These are phyloP conservation scores for Anagrus nilaparvatae DNA, from an alignment of 1,140 invertebrate species.

Conservation along the genomic window DNA sequence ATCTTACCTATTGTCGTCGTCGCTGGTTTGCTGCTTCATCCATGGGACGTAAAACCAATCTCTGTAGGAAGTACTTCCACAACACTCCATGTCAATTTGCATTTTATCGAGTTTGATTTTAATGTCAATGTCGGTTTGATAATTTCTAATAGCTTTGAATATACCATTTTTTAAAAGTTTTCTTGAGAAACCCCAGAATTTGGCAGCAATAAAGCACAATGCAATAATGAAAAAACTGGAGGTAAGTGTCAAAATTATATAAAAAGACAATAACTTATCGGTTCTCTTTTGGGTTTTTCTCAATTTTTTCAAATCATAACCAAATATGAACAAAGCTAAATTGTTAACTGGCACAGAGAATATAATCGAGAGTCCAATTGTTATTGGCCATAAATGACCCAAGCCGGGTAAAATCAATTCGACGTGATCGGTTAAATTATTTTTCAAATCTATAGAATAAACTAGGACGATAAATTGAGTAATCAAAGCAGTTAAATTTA, in stretches of 20 bases:
- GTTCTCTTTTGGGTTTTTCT: too few relatives aligned
- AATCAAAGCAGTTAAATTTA: too few relatives aligned
- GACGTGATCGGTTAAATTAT: constrained; percentile 11
- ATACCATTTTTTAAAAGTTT: constrained; percentile 4
- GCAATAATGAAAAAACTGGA: too few relatives aligned
- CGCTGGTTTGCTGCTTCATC: neutral
- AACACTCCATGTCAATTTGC: constrained; percentile 18
- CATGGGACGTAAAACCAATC: constrained; percentile 20
- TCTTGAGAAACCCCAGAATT: constrained; percentile 5
- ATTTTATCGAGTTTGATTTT: constrained; percentile 14
- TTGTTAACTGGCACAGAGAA: constrained; percentile 15
- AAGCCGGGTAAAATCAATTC: constrained; percentile 16
- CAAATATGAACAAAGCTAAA: too few relatives aligned
- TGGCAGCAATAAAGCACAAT: too few relatives aligned
- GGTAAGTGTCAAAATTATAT: too few relatives aligned
- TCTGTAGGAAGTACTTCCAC: constrained; percentile 14
- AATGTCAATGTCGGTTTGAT: constrained; percentile 4
- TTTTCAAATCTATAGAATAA: constrained; percentile 10
- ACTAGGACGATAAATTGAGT: too few relatives aligned
- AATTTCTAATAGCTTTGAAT: constrained; percentile 12
- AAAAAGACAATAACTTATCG: too few relatives aligned
- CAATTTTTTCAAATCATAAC: too few relatives aligned
- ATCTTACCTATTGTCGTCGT: neutral
- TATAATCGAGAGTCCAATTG: constrained; percentile 5
- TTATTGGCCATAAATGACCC: constrained; percentile 15